A percentile compares a stretch with the other conserved stretches of the same genome.
phyloP scores from a whole-genome alignment of 2,888 invertebrate genomes.

The Gandaritis pyraliata region DNA sequence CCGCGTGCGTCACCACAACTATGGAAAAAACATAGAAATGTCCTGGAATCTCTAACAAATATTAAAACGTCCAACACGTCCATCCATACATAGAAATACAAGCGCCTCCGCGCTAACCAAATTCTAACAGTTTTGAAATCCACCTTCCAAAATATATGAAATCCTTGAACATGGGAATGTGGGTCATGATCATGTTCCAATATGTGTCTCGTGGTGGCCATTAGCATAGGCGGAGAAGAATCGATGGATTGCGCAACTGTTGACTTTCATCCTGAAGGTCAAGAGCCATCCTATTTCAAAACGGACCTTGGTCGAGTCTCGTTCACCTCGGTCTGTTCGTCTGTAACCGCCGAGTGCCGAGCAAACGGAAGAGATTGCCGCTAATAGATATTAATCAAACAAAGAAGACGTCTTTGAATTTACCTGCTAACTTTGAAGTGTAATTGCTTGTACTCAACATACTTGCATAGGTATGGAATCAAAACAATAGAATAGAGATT shows the following conservation, averaged over 20 bases:
- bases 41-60: constrained; percentile 25
- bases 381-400: constrained; percentile 72
- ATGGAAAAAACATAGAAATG: constrained; percentile 55
- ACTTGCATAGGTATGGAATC: constrained; percentile 43
- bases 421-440: constrained; percentile 49
- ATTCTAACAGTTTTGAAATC: constrained; percentile 78
- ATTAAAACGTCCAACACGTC: neutral
- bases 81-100: constrained; percentile 48
- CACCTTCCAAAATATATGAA: constrained; percentile 81
- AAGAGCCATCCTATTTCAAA: constrained; percentile 84
- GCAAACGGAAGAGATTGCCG: constrained; percentile 75
- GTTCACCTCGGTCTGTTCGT: constrained; percentile 74
- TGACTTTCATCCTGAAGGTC: constrained; percentile 85
- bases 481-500: constrained; percentile 52
- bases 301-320: constrained; percentile 79
- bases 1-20: constrained; percentile 43
- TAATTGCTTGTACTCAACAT: constrained; percentile 45
- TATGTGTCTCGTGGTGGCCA: constrained; percentile 77
- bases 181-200: constrained; percentile 82
- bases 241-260: constrained; percentile 78
- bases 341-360: constrained; percentile 59
- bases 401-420: constrained; percentile 57
- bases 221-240: constrained; percentile 77
- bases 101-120: constrained; percentile 65
- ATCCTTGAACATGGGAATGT: constrained; percentile 81